Evolutionary conservation across 2,113 vertebrate species (phyloP), one percentile per base, ranked within the genome.

Genomic region (Clarias magur): DNA sequence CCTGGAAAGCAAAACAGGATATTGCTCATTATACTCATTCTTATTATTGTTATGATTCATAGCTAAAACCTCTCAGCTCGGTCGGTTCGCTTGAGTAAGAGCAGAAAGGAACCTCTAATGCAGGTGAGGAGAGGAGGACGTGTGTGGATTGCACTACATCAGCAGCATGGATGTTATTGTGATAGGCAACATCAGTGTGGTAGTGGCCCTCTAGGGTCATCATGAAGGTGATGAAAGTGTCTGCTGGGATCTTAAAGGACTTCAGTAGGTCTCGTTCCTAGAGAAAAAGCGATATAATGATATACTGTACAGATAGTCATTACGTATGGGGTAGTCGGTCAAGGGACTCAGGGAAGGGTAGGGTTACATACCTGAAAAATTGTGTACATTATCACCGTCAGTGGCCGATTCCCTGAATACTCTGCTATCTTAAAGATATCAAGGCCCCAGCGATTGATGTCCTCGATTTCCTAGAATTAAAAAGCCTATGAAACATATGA

Each of bases 121-220:
- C 97, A 0, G 97, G 97, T 0, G 97, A 96, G 91, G 96, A 97
- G 54, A 98, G 96, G 8, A 99, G 95, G 30, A 98, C 96, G 0
- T 98, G 97, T 0, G 97, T 97, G 89, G 97, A 99, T 93, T 99
- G 97, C 0, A 96, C 95, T 89, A 99, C 97, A 0, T 99, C 97
- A 0, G 98, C 97, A 0, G 98, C 98, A 0, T 99, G 98, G 75
- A 97, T 95, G 93, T 92, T 98, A 94, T 99, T 99, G 94, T 99
- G 98, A 85, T 99, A 99, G 27, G 97, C 95, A 73, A 98, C 95
- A 0, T 98, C 96, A 0, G 93, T 67, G 0, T 93, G 98, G 93
- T 99, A 99, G 92, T 99, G 98, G 11, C 97, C 96, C 92, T 99
- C 98, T 91, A 99, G 93, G 0, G 96, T 98, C 95, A 98, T 95